Evolutionary conservation across 2,888 invertebrate species (phyloP).

Genomic region (Cactoblastis cactorum): DNA sequence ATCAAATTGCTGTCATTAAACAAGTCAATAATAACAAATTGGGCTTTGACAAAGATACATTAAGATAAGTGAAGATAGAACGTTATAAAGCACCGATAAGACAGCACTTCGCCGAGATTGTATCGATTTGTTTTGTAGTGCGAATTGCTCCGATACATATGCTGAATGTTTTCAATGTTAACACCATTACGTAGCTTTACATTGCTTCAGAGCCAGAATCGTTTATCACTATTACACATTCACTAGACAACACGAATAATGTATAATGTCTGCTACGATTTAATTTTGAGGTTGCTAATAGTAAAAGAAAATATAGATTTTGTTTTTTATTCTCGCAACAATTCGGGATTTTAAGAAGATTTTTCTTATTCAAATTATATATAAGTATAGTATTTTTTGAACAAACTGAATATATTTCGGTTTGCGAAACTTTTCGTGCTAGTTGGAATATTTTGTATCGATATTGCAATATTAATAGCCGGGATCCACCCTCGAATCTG

Average conservation of each 20-base stretch:
- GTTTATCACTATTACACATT: constrained; percentile 11
- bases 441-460: constrained; percentile 36
- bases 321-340: too few relatives aligned
- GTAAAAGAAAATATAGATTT: neutral
- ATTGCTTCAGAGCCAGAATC: constrained; percentile 7
- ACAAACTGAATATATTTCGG: neutral
- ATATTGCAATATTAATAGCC: constrained; percentile 60
- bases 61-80: constrained; percentile 4
- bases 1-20: constrained; percentile 65
- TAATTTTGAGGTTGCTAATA: neutral
- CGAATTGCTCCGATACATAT: neutral
- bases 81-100: neutral
- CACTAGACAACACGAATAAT: constrained; percentile 1
- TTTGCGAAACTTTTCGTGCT: constrained; percentile 25
- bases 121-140: constrained; percentile 8
- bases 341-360: too few relatives aligned
- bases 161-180: constrained; percentile 7
- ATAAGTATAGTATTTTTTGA: neutral
- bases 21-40: constrained; percentile 43
- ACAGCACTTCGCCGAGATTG: neutral
- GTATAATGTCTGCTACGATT: neutral
- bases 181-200: constrained; percentile 10
- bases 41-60: constrained; percentile 13
- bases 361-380: neutral
- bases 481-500: constrained; percentile 63